Percentiles rank a stretch among this genome's conserved stretches.
phyloP scores from a whole-genome alignment of 2,888 invertebrate genomes.

The Stenchaetothrips biformis region DNA sequence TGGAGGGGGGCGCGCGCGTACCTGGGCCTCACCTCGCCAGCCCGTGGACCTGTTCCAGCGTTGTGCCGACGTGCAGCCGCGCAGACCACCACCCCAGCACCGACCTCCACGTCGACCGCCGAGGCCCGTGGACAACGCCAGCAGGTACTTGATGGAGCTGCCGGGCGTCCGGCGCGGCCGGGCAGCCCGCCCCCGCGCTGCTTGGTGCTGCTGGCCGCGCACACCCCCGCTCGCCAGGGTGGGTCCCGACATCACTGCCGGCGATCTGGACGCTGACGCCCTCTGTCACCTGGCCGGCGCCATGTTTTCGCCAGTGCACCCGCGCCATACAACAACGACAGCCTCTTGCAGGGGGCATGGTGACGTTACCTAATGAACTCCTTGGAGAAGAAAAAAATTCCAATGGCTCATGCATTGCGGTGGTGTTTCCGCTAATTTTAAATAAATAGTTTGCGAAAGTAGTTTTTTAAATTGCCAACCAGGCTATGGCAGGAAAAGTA shows the following conservation, averaged over 20 bases:
- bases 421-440: too few relatives aligned
- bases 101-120: background rate
- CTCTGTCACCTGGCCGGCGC: conserved; percentile 46
- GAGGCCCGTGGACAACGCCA: background rate
- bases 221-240: conserved; percentile 28
- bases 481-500: too few relatives aligned
- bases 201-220: conserved; percentile 12
- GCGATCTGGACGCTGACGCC: conserved; percentile 41
- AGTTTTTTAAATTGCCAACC: too few relatives aligned
- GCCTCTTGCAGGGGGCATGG: conserved; percentile 35
- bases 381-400: too few relatives aligned
- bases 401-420: too few relatives aligned
- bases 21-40: background rate
- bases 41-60: background rate
- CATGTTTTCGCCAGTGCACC: conserved; percentile 45
- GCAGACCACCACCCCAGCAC: background rate
- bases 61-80: background rate
- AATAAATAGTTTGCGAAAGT: too few relatives aligned
- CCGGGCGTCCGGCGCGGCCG: background rate
- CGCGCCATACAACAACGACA: conserved; percentile 43
- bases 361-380: too few relatives aligned
- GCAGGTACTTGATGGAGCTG: conserved; percentile 17
- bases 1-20: background rate
- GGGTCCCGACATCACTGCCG: conserved; percentile 44
- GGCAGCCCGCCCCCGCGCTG: conserved; percentile 10